phyloP scores from a whole-genome alignment of 2,113 vertebrate genomes.

The Rana temporaria region DNA sequence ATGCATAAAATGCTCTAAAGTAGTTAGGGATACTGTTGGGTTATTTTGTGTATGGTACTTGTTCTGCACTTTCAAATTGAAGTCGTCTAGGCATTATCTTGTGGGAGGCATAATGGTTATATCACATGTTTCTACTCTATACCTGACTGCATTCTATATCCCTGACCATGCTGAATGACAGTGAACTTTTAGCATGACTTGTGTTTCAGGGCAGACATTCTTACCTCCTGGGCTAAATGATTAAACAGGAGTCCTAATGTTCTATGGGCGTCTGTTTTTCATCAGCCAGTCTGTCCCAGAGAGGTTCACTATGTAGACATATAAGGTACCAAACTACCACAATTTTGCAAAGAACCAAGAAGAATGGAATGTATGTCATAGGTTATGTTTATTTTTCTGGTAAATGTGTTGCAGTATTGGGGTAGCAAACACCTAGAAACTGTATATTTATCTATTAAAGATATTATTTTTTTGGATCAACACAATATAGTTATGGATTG shows the following conservation, averaged over 20 bases:
- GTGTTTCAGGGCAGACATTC: not conserved
- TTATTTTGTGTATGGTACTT: too few relatives aligned
- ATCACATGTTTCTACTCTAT: conserved; percentile 12
- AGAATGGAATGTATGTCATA: conserved; percentile 32
- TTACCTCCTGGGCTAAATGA: conserved; percentile 17
- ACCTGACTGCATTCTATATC: not conserved
- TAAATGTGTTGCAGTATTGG: conserved; percentile 37
- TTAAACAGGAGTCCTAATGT: conserved; percentile 27
- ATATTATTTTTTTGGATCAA: not conserved
- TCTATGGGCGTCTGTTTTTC: conserved; percentile 21
- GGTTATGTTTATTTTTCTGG: conserved; percentile 45
- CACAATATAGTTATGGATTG: conserved; percentile 42
- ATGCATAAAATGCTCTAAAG: too few relatives aligned
- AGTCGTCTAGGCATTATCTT: not conserved
- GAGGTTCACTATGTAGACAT: conserved; percentile 38
- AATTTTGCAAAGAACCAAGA: conserved; percentile 16
- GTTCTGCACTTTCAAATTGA: not conserved
- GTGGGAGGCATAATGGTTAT: not conserved
- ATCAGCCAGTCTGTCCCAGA: conserved; percentile 7
- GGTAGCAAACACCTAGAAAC: conserved; percentile 4
- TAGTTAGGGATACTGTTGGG: too few relatives aligned
- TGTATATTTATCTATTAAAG: not conserved
- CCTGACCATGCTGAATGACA: not conserved
- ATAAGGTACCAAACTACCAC: conserved; percentile 49
- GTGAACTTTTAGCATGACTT: conserved; percentile 4